These are phyloP conservation scores for Ectemnius lituratus DNA, from an alignment of 2,888 invertebrate species.

Conservation along the genomic window DNA sequence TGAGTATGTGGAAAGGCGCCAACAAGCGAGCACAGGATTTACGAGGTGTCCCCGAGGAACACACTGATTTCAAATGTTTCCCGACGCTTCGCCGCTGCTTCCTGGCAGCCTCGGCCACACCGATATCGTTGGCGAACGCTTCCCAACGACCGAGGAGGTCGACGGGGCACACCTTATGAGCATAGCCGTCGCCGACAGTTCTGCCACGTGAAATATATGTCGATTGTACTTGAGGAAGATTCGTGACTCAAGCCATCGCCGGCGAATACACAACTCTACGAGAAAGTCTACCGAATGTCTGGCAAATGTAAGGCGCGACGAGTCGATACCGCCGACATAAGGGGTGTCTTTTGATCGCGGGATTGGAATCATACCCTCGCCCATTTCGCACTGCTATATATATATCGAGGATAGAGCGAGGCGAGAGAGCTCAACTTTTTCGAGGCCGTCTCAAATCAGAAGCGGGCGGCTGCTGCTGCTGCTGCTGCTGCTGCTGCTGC, in stretches of 20 bases:
- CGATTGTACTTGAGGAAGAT: background rate
- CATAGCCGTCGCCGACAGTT: background rate
- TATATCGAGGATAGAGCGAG: conserved; percentile 30
- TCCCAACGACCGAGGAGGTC: conserved; percentile 13
- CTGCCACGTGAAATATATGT: background rate
- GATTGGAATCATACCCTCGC: background rate
- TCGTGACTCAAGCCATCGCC: background rate
- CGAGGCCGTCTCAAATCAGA: conserved; percentile 55
- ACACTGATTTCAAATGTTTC: conserved; percentile 66
- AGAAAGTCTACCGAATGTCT: background rate
- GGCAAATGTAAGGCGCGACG: background rate
- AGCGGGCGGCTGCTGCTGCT: conserved; percentile 43
- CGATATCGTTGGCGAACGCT: conserved; percentile 41
- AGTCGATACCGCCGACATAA: conserved; percentile 7
- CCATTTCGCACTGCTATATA: conserved; percentile 23
- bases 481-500: conserved; percentile 34
- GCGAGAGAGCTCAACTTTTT: conserved; percentile 23
- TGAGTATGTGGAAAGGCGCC: conserved; percentile 54
- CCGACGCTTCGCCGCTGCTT: conserved; percentile 45
- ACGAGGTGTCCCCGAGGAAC: conserved; percentile 63
- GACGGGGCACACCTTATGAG: conserved; percentile 34
- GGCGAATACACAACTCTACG: background rate
- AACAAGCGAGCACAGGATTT: conserved; percentile 61
- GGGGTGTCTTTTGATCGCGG: conserved; percentile 11
- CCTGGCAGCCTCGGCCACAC: conserved; percentile 18